Conservation (phyloP, 1,140 invertebrate genomes). For the Halyomorpha halys region DNA sequence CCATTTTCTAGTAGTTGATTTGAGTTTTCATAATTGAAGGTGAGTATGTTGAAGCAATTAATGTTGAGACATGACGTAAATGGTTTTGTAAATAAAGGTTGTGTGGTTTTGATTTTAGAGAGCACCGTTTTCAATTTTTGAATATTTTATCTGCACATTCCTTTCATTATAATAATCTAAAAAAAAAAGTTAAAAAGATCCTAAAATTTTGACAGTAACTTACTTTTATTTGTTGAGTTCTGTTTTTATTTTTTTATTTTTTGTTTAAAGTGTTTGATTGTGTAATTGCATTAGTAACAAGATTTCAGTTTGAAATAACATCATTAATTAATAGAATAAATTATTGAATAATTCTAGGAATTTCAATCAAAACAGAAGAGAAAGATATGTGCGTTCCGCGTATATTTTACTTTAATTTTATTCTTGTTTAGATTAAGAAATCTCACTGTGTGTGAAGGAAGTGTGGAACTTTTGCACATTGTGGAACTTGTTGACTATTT, state of each 20-base stretch:
- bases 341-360: no score
- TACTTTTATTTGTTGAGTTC: background rate
- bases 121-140: constrained; percentile 13
- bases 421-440: background rate
- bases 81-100: constrained; percentile 14
- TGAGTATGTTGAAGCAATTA: background rate
- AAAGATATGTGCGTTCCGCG: constrained; percentile 2
- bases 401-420: background rate
- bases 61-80: constrained; percentile 12
- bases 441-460: background rate
- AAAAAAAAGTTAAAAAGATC: no score
- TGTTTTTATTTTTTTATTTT: constrained; percentile 9
- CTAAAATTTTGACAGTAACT: no score
- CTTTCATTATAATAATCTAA: background rate
- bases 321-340: no score
- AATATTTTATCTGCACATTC: constrained; percentile 16
- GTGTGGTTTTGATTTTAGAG: constrained; percentile 18
- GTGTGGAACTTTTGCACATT: background rate
- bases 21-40: no score
- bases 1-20: no score
- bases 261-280: background rate
- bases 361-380: background rate
- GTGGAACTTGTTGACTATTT: background rate
- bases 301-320: no score
- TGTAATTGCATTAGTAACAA: background rate